These are phyloP conservation scores for Lates japonicus DNA, from an alignment of 2,797 vertebrate genomes.

Conservation along the genomic window DNA sequence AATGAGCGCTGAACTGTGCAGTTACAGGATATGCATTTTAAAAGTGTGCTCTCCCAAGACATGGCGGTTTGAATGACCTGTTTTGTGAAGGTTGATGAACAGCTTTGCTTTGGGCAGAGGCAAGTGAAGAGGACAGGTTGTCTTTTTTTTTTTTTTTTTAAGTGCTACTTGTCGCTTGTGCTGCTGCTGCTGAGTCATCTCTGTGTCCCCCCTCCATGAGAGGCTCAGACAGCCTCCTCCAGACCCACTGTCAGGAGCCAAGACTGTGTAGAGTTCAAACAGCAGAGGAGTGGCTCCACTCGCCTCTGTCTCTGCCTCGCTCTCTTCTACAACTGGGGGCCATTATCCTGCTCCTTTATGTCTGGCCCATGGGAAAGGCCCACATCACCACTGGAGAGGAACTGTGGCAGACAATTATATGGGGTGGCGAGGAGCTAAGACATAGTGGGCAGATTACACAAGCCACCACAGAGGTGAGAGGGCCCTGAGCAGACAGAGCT, in stretches of 20 bases:
- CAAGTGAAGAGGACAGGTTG: conserved; percentile 14
- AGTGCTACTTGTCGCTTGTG: conserved; percentile 40
- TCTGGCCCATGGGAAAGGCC: conserved; percentile 85
- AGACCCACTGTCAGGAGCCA: conserved; percentile 79
- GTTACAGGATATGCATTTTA: conserved; percentile 58
- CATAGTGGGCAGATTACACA: conserved; percentile 93
- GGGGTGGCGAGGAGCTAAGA: conserved; percentile 90
- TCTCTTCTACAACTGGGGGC: conserved; percentile 83
- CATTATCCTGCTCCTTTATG: conserved; percentile 86
- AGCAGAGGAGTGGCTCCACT: conserved; percentile 83
- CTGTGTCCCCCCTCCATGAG: conserved; percentile 59
- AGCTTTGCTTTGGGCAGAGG: conserved; percentile 8
- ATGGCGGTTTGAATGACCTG: conserved; percentile 23
- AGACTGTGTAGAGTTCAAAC: conserved; percentile 85
- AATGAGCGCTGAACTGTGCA: conserved; percentile 63
- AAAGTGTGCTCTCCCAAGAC: conserved; percentile 32
- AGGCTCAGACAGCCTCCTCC: conserved; percentile 76
- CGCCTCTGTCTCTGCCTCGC: conserved; percentile 76
- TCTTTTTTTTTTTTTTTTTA: conserved; percentile 41
- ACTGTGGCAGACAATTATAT: conserved; percentile 90
- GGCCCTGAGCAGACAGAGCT: conserved; percentile 91
- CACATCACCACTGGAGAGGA: conserved; percentile 84
- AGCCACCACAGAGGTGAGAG: conserved; percentile 90
- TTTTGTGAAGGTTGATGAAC: conserved; percentile 33
- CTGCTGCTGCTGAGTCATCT: conserved; percentile 64